Conservation (phyloP, 2,888 invertebrate species). For the Imbricaverruca yamaguchii region DNA sequence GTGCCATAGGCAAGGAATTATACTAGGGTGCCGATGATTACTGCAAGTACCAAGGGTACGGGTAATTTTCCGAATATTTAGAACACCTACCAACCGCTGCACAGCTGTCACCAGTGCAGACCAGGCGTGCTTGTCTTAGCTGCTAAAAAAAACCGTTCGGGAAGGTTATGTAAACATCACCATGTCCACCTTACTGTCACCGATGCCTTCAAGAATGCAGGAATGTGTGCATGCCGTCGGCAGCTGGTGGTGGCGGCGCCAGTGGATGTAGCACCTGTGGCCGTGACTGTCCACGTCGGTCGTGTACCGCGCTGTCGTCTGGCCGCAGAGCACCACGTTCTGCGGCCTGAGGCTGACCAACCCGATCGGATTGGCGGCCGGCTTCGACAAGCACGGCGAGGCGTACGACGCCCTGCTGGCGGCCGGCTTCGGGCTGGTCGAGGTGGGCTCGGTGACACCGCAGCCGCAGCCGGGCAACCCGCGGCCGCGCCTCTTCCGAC, state of each 20-base stretch:
- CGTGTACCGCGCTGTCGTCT: background rate
- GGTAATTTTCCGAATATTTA: too few relatives aligned
- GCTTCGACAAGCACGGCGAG: conserved; percentile 96
- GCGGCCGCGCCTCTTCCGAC: conserved; percentile 83
- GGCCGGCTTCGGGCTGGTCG: conserved; percentile 85
- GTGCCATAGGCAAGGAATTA: too few relatives aligned
- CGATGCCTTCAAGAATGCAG: background rate
- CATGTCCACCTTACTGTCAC: background rate
- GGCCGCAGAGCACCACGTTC: conserved; percentile 44
- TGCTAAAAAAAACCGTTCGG: too few relatives aligned
- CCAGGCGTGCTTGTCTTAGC: too few relatives aligned
- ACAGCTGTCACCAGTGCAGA: too few relatives aligned
- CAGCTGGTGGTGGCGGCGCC: too few relatives aligned
- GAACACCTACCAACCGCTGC: too few relatives aligned
- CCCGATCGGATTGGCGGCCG: conserved; percentile 96
- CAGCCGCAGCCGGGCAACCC: conserved; percentile 86
- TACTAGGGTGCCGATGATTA: too few relatives aligned
- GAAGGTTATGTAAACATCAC: too few relatives aligned
- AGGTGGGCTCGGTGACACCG: conserved; percentile 94
- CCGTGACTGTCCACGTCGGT: background rate
- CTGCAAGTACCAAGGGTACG: too few relatives aligned
- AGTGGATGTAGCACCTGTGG: background rate
- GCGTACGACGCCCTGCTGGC: conserved; percentile 70
- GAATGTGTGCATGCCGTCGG: background rate
- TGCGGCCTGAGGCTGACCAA: conserved; percentile 67